Percentiles rank a stretch among this genome's conserved stretches.
Conservation (phyloP, 2,888 invertebrate species). For the Drosophila limbata region DNA sequence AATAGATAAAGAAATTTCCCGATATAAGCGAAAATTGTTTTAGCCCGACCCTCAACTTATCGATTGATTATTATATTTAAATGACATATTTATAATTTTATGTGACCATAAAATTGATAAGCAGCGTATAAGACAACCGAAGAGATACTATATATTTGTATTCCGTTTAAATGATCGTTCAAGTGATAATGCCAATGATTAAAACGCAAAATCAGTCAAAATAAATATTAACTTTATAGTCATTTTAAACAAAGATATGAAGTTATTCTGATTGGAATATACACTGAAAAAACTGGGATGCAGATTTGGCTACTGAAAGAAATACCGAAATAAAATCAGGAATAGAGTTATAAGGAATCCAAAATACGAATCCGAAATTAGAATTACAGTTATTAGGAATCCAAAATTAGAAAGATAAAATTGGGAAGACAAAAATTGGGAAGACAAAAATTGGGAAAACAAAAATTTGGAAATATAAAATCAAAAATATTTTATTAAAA, state of each 20-base stretch:
- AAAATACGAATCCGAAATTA: too few relatives aligned
- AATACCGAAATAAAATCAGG: too few relatives aligned
- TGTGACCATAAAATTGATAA: neutral
- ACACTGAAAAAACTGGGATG: neutral
- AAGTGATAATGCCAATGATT: conserved; percentile 1
- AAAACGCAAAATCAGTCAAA: neutral
- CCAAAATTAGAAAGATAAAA: too few relatives aligned
- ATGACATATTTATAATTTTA: neutral
- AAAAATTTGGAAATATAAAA: too few relatives aligned
- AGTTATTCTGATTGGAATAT: conserved; percentile 10
- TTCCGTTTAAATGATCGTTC: neutral
- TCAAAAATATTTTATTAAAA: too few relatives aligned
- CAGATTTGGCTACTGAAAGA: neutral
- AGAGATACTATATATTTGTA: neutral
- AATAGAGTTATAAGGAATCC: too few relatives aligned
- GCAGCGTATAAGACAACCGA: neutral
- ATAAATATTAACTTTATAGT: neutral
- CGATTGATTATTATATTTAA: neutral
- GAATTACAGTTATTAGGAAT: too few relatives aligned
- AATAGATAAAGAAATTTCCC: neutral
- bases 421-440: too few relatives aligned
- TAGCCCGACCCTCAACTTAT: neutral
- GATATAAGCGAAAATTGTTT: neutral
- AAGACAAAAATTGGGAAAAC: too few relatives aligned
- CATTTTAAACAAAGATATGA: conserved; percentile 1